Percentiles rank a stretch among this genome's conserved stretches.
phyloP scores from a whole-genome alignment of 2,888 invertebrate species.

The Gonocerus acuteangulatus region DNA sequence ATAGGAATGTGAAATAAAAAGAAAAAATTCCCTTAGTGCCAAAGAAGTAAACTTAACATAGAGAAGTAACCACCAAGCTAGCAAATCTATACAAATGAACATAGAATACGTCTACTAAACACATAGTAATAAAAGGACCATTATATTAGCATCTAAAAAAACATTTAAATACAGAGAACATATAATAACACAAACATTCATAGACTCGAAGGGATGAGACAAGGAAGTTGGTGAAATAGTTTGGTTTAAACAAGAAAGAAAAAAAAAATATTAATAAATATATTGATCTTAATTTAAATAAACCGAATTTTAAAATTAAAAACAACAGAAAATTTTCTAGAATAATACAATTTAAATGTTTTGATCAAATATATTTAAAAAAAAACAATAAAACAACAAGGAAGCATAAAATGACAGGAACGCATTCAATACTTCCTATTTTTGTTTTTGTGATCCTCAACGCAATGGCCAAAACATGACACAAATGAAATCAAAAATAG shows the following conservation, averaged over 20 bases:
- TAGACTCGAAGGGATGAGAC: neutral
- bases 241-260: neutral
- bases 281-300: neutral
- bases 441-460: too few species aligned
- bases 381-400: constrained; percentile 24
- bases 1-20: neutral
- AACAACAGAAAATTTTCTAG: too few species aligned
- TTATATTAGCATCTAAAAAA: constrained; percentile 1
- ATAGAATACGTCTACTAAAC: constrained; percentile 10
- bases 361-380: too few species aligned
- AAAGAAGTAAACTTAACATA: constrained; percentile 7
- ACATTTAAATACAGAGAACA: neutral
- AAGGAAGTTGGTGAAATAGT: neutral
- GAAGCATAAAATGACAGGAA: constrained; percentile 37
- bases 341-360: too few species aligned
- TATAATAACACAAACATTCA: constrained; percentile 1
- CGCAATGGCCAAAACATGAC: too few species aligned
- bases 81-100: constrained; percentile 16
- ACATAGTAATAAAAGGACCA: constrained; percentile 6
- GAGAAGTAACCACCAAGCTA: constrained; percentile 28
- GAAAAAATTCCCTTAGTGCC: neutral
- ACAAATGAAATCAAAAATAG: too few species aligned
- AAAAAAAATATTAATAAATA: neutral
- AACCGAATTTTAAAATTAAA: too few species aligned
- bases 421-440: constrained; percentile 44